A percentile compares a stretch with the other conserved stretches of the same genome.
These are phyloP conservation scores for Diphyllodes magnificus DNA, from an alignment of 2,113 vertebrate genomes.

Conservation along the genomic window DNA sequence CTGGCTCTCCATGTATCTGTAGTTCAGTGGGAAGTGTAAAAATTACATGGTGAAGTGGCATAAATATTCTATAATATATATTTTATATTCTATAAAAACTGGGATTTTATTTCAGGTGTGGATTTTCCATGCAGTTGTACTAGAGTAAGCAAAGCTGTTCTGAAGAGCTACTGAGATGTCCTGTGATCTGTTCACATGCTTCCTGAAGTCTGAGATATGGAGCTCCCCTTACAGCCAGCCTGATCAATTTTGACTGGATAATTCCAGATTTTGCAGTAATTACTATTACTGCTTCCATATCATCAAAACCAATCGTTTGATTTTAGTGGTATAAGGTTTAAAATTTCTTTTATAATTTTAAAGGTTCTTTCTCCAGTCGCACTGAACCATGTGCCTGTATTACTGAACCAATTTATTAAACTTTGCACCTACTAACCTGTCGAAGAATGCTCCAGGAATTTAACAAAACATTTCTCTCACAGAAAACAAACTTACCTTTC, in stretches of 20 bases:
- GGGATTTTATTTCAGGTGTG: neutral
- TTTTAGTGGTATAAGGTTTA: neutral
- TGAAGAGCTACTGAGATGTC: neutral
- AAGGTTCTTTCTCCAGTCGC: neutral
- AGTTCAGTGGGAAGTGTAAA: neutral
- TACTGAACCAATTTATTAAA: neutral
- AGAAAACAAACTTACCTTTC: constrained; percentile 77
- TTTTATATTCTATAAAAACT: neutral
- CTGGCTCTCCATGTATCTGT: neutral
- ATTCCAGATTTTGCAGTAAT: neutral
- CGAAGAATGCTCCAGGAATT: neutral
- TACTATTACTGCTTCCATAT: neutral
- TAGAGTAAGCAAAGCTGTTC: neutral
- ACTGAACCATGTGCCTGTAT: neutral
- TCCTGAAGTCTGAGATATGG: neutral
- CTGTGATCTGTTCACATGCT: neutral
- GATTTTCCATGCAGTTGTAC: neutral
- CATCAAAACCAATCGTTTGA: neutral
- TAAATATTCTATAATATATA: neutral
- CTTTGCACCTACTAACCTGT: neutral
- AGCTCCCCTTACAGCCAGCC: neutral
- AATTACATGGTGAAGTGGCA: neutral
- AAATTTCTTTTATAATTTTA: neutral
- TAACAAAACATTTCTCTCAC: neutral
- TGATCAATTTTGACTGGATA: neutral